These are phyloP conservation scores for Acanthurus lineatus DNA, from an alignment of 2,797 vertebrate species.

Conservation along the genomic window DNA sequence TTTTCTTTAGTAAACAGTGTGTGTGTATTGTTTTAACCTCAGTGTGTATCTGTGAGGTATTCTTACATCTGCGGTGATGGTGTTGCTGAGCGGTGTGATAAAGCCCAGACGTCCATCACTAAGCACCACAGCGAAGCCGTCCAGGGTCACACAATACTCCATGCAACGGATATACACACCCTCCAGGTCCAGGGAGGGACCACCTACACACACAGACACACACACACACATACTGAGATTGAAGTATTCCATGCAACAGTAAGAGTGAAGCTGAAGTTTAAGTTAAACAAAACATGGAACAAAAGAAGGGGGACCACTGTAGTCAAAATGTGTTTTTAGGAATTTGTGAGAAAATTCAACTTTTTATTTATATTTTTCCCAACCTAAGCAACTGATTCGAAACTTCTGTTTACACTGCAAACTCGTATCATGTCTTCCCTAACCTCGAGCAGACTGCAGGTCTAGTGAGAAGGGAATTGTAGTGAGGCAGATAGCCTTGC, in stretches of 20 bases:
- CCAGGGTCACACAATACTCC: conserved; percentile 96
- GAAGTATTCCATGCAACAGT: background rate
- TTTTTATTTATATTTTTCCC: background rate
- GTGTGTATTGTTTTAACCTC: background rate
- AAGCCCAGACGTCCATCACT: conserved; percentile 96
- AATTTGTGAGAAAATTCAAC: background rate
- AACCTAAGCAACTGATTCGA: background rate
- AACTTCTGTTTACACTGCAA: conserved; percentile 4
- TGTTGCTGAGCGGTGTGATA: conserved; percentile 93
- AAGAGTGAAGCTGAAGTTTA: background rate
- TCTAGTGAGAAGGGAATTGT: conserved; percentile 97
- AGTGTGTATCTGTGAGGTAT: background rate
- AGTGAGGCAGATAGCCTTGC: conserved; percentile 93
- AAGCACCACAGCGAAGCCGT: conserved; percentile 97
- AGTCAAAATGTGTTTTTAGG: background rate
- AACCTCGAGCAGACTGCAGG: conserved; percentile 96
- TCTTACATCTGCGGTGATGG: conserved; percentile 92
- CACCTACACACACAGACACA: conserved; percentile 81
- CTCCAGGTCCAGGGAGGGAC: conserved; percentile 94
- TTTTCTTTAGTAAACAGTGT: conserved; percentile 44
- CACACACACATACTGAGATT: conserved; percentile 17
- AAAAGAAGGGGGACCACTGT: background rate
- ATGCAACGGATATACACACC: conserved; percentile 91
- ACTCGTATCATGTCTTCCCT: conserved; percentile 19
- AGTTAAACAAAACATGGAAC: background rate